phyloP scores from a whole-genome alignment of 2,888 invertebrate species.

The Zaprionus bogoriensis region DNA sequence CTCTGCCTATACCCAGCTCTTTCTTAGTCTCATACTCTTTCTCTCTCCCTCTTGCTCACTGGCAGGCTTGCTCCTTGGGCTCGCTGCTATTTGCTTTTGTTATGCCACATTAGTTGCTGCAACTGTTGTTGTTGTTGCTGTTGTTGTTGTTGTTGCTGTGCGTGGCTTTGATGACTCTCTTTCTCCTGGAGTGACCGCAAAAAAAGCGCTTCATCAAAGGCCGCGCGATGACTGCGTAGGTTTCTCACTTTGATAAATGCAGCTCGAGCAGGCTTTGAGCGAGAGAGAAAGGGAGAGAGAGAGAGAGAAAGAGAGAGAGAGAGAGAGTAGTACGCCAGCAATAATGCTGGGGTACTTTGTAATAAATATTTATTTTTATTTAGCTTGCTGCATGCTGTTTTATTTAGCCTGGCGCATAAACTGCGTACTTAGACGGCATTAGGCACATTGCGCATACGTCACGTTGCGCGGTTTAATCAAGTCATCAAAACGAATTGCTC shows the following conservation, averaged over 20 bases:
- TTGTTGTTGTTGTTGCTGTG: conserved; percentile 36
- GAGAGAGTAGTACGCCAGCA: background rate
- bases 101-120: conserved; percentile 66
- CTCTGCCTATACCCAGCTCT: too few species aligned
- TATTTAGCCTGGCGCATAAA: conserved; percentile 30
- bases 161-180: conserved; percentile 69
- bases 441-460: conserved; percentile 48
- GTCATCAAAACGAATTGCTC: too few species aligned
- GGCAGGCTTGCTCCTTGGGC: conserved; percentile 50
- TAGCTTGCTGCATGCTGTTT: conserved; percentile 31
- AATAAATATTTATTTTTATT: conserved; percentile 52
- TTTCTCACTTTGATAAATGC: conserved; percentile 55
- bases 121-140: conserved; percentile 11
- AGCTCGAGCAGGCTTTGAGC: too few species aligned
- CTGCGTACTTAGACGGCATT: conserved; percentile 24
- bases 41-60: background rate
- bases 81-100: conserved; percentile 70
- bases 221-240: conserved; percentile 67
- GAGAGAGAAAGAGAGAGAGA: background rate
- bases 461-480: conserved; percentile 13
- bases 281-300: background rate
- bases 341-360: conserved; percentile 18
- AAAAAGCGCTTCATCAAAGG: conserved; percentile 70
- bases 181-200: conserved; percentile 54
- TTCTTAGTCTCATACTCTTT: background rate